These are phyloP conservation scores for Habroteleia sp. DNA, from an alignment of 2,888 invertebrate species.

Conservation along the genomic window DNA sequence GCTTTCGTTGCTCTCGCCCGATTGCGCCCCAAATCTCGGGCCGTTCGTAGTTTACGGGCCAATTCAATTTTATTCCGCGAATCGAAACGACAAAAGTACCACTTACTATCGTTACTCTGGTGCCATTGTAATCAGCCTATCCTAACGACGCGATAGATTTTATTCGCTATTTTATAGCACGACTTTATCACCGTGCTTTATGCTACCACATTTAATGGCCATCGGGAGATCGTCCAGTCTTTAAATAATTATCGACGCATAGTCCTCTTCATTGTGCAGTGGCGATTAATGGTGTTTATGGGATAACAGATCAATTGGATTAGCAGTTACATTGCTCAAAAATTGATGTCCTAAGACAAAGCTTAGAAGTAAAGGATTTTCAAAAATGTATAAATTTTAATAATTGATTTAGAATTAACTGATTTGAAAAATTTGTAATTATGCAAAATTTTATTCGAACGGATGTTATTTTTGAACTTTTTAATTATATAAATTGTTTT, in stretches of 20 bases:
- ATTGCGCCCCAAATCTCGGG: conserved; percentile 31
- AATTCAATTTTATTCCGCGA: conserved; percentile 58
- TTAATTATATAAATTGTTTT: no score
- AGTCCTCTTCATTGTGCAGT: no score
- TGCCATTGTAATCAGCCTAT: conserved; percentile 59
- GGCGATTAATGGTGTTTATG: no score
- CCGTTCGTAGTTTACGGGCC: conserved; percentile 56
- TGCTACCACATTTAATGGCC: conserved; percentile 41
- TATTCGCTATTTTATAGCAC: conserved; percentile 59
- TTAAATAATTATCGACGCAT: conserved; percentile 54
- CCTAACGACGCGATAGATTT: conserved; percentile 60
- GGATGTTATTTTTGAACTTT: no score
- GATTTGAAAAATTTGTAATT: no score
- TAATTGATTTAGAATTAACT: no score
- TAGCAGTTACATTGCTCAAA: no score
- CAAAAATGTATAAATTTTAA: no score
- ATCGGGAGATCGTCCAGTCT: conserved; percentile 16
- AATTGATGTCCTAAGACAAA: no score
- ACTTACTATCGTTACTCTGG: conserved; percentile 34
- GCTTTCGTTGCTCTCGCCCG: conserved; percentile 14
- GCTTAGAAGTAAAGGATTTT: no score
- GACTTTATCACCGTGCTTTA: conserved; percentile 53
- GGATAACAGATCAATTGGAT: no score
- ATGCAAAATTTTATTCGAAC: no score
- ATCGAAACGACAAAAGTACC: conserved; percentile 61